Evolutionary conservation across 2,888 invertebrate genomes (phyloP).

Genomic region (Cylloceria caligata): DNA sequence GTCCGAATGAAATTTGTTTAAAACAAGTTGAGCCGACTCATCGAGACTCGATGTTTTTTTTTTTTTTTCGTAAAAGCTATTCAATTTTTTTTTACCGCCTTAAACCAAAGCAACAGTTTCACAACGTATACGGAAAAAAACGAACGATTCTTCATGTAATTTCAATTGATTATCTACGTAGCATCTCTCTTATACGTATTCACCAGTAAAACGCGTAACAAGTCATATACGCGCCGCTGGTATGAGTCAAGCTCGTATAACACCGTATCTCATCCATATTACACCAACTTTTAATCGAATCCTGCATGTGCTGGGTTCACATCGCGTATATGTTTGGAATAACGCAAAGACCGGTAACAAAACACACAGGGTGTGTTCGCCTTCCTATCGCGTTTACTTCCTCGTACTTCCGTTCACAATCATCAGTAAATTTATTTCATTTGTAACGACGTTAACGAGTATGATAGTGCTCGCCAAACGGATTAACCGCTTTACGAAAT

Average conservation of each 20-base stretch:
- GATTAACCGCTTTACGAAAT: conserved; percentile 6
- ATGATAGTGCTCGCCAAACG: conserved; percentile 31
- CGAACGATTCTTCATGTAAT: neutral
- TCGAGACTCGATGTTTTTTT: conserved; percentile 26
- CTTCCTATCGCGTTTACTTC: neutral
- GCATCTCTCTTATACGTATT: neutral
- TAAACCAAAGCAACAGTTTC: neutral
- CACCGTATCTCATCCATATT: conserved; percentile 55
- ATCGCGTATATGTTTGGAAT: conserved; percentile 50
- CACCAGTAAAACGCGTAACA: conserved; percentile 24
- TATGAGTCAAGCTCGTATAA: conserved; percentile 12
- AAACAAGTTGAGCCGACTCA: conserved; percentile 13
- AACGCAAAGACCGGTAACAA: conserved; percentile 17
- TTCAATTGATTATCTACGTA: conserved; percentile 10
- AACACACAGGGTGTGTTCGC: neutral
- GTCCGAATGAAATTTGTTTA: conserved; percentile 7
- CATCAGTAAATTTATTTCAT: conserved; percentile 40
- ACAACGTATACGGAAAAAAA: neutral
- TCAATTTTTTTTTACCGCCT: conserved; percentile 13
- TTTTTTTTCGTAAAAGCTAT: conserved; percentile 32
- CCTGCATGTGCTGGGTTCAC: conserved; percentile 68
- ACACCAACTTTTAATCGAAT: conserved; percentile 71
- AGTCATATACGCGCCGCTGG: neutral
- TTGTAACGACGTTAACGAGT: conserved; percentile 54
- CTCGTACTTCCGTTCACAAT: conserved; percentile 12